These are phyloP conservation scores for Pelecanoides urinatrix DNA, from an alignment of 2,113 vertebrate species.

Conservation along the genomic window DNA sequence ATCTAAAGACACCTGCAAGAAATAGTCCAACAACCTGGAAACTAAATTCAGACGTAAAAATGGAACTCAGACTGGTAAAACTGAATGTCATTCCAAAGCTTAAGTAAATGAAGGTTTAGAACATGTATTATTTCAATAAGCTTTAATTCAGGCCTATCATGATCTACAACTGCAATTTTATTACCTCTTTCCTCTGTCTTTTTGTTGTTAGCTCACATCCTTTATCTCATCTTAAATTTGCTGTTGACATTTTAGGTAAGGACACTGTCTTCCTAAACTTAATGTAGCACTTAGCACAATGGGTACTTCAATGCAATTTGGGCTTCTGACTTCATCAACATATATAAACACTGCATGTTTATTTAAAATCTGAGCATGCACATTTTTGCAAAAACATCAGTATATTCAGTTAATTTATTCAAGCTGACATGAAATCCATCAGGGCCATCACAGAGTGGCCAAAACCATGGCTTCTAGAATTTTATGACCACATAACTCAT, in stretches of 20 bases:
- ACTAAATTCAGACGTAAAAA: neutral
- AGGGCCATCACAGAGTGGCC: neutral
- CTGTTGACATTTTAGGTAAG: neutral
- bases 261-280: neutral
- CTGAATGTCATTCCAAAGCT: neutral
- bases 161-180: neutral
- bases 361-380: neutral
- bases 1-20: neutral
- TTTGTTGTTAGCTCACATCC: neutral
- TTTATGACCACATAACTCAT: neutral
- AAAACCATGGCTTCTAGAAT: neutral
- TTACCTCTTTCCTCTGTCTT: neutral
- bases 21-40: neutral
- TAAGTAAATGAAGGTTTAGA: neutral
- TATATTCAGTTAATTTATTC: neutral
- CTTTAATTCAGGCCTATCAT: neutral
- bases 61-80: neutral
- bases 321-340: neutral
- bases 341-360: fast-evolving
- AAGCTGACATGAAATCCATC: neutral
- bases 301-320: neutral
- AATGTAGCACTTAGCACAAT: neutral
- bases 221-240: neutral
- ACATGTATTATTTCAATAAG: neutral
- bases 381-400: neutral